Conservation (phyloP, 2,797 vertebrate species). For the Dipus sagitta region DNA sequence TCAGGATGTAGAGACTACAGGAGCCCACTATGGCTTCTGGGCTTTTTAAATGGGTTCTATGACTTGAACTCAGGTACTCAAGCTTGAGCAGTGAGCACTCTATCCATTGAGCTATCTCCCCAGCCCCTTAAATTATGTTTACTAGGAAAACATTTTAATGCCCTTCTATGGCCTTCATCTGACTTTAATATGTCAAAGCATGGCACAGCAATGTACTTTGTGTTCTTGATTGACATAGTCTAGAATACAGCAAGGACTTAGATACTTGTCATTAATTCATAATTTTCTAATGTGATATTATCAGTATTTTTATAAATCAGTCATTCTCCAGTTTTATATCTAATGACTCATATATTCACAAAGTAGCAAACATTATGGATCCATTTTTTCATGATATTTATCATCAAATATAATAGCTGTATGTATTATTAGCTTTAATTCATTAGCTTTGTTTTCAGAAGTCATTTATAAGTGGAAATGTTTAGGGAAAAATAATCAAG, state of each 20-base stretch:
- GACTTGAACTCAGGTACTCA: too few relatives aligned
- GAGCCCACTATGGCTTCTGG: too few relatives aligned
- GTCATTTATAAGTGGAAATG: not conserved
- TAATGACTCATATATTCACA: not conserved
- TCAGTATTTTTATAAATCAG: constrained; percentile 25
- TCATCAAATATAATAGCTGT: constrained; percentile 12
- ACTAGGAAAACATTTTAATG: not conserved
- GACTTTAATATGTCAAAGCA: constrained; percentile 5
- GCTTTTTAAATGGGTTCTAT: too few relatives aligned
- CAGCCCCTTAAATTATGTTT: not conserved
- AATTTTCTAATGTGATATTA: not conserved
- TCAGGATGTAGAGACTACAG: too few relatives aligned
- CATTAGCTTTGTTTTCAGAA: not conserved
- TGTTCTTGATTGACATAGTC: not conserved
- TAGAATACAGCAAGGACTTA: constrained; percentile 24
- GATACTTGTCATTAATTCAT: not conserved
- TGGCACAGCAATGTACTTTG: not conserved
- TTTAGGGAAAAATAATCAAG: not conserved
- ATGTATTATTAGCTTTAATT: not conserved
- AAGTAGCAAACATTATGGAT: not conserved
- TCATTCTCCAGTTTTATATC: not conserved
- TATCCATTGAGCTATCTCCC: too few relatives aligned
- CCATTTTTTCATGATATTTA: constrained; percentile 20
- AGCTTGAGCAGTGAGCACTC: too few relatives aligned
- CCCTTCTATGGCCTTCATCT: not conserved